phyloP scores from a whole-genome alignment of 2,888 invertebrate genomes.

The Petrolisthes manimaculis region DNA sequence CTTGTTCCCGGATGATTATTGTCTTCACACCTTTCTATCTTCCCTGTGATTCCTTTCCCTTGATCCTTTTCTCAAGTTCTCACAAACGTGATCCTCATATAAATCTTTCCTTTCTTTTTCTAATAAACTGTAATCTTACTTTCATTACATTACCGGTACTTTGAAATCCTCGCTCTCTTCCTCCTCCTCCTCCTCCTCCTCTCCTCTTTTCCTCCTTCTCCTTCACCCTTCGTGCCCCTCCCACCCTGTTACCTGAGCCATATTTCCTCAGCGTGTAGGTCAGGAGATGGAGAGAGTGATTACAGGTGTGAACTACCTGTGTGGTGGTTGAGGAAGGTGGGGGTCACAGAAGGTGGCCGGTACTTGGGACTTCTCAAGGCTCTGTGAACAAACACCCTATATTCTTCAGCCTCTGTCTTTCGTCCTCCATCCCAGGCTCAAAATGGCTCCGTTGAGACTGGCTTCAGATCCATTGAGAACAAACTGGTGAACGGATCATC shows the following conservation, averaged over 20 bases:
- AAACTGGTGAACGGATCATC: no score
- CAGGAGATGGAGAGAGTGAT: slow-evolving; percentile 12
- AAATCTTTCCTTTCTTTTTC: no score
- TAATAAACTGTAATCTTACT: no score
- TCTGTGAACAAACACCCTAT: no score
- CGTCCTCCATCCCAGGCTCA: no score
- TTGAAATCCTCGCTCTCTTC: background rate
- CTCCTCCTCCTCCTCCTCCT: background rate
- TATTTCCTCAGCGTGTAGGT: background rate
- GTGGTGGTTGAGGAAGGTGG: slow-evolving; percentile 5
- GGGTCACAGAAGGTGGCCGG: background rate
- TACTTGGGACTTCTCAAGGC: background rate
- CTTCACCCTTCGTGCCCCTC: background rate
- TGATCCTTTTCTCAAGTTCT: background rate
- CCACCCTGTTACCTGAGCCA: slow-evolving; percentile 4
- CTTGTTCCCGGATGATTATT: background rate
- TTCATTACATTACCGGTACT: background rate
- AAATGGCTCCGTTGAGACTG: no score
- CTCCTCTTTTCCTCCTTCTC: background rate
- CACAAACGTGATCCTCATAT: no score
- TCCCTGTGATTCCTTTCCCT: background rate
- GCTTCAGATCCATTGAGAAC: no score
- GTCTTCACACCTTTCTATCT: background rate
- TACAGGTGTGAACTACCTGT: slow-evolving; percentile 38
- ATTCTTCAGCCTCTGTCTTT: no score